Evolutionary conservation across 2,888 invertebrate species (phyloP), one percentile per base, ranked within the genome.

Genomic region (Amphipoea oculea): DNA sequence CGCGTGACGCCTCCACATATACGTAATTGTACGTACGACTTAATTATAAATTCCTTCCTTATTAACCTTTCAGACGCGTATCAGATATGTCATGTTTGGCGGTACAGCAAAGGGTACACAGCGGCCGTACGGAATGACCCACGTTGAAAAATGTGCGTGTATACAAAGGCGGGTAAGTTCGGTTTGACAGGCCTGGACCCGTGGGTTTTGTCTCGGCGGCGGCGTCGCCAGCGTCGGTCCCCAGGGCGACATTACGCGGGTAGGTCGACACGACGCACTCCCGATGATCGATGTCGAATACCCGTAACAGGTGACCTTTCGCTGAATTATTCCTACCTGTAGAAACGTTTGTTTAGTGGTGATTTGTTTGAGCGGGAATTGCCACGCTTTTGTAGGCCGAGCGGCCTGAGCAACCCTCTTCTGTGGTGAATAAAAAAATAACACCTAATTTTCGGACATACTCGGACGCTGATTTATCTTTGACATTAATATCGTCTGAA

Each of bases 231-330:
- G 93, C 92, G 92, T 88, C 92, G 94, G 94, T 96, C 96, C 96
- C 96, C 80, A 72, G 96, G 96, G 96, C 91, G 90, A 95, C 96
- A 96, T 96, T 96, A 96, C 94, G 93, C 93, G 94, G 93, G 93
- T 93, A 94, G 95, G 94, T 94, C 95, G 94, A 92, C 94, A 92
- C 94, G 92, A 94, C 96, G 94, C 94, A 95, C 95, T 95, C 95
- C 95, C 95, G 95, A 97, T 97, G 97, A 97, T 97, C 96, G 96
- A 97, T 96, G 96, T 94, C 94, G 95, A 95, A 95, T 94, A 94
- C 95, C 96, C 94, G 95, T 95, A 95, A 96, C 96, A 96, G 95
- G 96, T 97, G 96, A 96, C 96, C 96, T 96, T 96, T 96, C 93
- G 89, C 92, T 96, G 95, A 96, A 96, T 96, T 96, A 96, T 96